Percentiles rank a stretch among this genome's conserved stretches.
These are phyloP conservation scores for Chrysemys picta DNA, from an alignment of 2,113 vertebrate species.

Conservation along the genomic window DNA sequence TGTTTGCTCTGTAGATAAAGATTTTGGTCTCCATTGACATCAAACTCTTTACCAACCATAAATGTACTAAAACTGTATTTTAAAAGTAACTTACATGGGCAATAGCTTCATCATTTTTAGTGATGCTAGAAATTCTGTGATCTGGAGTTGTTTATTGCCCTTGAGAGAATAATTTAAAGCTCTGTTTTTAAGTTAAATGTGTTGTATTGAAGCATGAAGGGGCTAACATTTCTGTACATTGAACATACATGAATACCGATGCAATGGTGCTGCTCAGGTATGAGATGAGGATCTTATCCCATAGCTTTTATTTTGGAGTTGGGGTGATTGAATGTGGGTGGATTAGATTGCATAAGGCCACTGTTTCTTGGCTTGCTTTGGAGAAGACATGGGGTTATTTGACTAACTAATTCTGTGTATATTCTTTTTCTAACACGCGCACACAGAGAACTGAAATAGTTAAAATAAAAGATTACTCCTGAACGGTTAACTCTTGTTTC, in stretches of 20 bases:
- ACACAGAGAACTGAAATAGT: conserved; percentile 25
- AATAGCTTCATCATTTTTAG: neutral
- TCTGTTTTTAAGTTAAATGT: conserved; percentile 48
- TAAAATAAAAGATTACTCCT: conserved; percentile 39
- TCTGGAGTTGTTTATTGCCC: neutral
- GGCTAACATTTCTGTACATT: conserved; percentile 61
- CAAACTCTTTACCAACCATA: neutral
- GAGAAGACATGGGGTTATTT: conserved; percentile 23
- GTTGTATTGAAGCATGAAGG: conserved; percentile 8
- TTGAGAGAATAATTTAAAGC: conserved; percentile 48
- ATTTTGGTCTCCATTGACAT: neutral
- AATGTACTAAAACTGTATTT: neutral
- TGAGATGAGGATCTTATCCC: conserved; percentile 58
- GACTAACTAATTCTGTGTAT: conserved; percentile 36
- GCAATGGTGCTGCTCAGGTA: conserved; percentile 66
- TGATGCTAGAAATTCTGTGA: neutral
- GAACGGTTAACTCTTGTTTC: neutral
- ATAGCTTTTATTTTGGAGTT: conserved; percentile 45
- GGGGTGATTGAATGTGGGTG: conserved; percentile 13
- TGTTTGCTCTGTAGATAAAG: neutral
- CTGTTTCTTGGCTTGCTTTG: neutral
- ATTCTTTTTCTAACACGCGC: conserved; percentile 1
- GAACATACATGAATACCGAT: conserved; percentile 64
- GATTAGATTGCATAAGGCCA: neutral
- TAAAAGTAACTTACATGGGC: neutral